These are phyloP conservation scores for Piprites chloris DNA, from an alignment of 2,113 vertebrate genomes.

Conservation along the genomic window DNA sequence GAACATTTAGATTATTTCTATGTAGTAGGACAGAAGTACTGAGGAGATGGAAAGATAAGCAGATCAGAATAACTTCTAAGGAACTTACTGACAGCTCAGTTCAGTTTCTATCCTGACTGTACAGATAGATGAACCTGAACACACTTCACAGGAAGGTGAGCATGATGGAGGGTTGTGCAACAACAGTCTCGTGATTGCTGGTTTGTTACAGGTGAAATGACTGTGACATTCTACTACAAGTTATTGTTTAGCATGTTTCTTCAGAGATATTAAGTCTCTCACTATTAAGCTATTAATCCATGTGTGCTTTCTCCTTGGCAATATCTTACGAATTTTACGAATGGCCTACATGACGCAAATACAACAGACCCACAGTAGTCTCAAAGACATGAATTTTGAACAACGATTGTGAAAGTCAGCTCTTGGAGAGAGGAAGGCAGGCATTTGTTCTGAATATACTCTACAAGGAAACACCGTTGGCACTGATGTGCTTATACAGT, in stretches of 20 bases:
- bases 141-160: neutral
- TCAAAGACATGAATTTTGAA: neutral
- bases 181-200: neutral
- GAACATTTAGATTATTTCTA: neutral
- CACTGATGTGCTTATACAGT: neutral
- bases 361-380: accelerated
- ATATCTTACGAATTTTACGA: neutral
- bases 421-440: neutral
- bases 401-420: neutral
- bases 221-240: accelerated
- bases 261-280: neutral
- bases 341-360: neutral
- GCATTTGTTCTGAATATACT: neutral
- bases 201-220: neutral
- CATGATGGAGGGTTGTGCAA: neutral
- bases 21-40: neutral
- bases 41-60: neutral
- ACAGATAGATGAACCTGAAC: neutral
- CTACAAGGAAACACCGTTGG: neutral
- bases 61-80: neutral
- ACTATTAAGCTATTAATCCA: neutral
- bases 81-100: neutral
- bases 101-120: neutral
- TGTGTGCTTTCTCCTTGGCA: accelerated
- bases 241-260: neutral